Evolutionary conservation across 1,140 invertebrate genomes (phyloP), one percentile per base, ranked within the genome.

Genomic region (Cecropterus lyciades): DNA sequence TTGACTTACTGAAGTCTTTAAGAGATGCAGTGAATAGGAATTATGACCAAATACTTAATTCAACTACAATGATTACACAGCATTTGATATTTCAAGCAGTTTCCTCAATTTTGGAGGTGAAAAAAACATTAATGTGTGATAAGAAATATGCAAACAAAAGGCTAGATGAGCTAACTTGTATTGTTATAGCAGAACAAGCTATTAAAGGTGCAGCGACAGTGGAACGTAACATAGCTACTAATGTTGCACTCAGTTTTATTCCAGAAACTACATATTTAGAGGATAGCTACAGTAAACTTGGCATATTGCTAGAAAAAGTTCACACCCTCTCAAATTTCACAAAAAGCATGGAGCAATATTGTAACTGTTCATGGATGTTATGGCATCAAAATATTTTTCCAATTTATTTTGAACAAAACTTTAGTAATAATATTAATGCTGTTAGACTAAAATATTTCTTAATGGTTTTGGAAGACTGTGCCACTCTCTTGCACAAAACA

Each of bases 1-100:
- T 98, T 30, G 97, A 98, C 88, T 89, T 97, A 9, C 89, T 98
- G 7, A 98, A 98, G 91, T 94, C 94, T 11, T 93, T 98, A 72
- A 94, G 96, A 84, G 93, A 94, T 65, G 94, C 85, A 9, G 93
- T 95, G 49, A 93, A 92, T 3, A 87, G 94, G 48, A 93, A 96
- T 81, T 93, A 93, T 91, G 69, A 93, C 95, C 81, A 87, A 70
- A 92, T 91, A 33, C 87, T 93, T 30, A 94, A 94, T 80, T 94
- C 94, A 42, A 91, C 93, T 67, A 94, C 94, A 68, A 94, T 96
- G 81, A 94, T 96, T 51, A 84, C 95, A 14, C 96, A 97, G 82
- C 95, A 96, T 92, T 92, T 96, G 37, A 89, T 93, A 65, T 95
- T 95, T 85, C 95, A 95, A 89, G 93, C 94, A 8, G 88, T 96